These are phyloP conservation scores for Seladonia tumulorum DNA, from an alignment of 2,888 invertebrate species.

Conservation along the genomic window DNA sequence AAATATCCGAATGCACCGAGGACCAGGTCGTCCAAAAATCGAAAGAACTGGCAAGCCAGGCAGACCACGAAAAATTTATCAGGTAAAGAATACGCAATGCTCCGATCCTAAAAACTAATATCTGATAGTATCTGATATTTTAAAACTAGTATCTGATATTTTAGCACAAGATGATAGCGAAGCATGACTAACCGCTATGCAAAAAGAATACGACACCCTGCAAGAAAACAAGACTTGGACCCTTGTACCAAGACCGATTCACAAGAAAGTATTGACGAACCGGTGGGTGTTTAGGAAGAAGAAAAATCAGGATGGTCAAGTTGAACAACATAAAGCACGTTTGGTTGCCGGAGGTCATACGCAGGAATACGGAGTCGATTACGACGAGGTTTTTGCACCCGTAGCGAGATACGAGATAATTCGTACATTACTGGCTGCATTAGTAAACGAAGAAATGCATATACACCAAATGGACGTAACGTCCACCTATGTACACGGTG, in stretches of 20 bases:
- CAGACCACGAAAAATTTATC: too few relatives aligned
- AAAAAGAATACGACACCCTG: too few relatives aligned
- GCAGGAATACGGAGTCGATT: neutral
- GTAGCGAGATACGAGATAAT: neutral
- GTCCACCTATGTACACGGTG: neutral
- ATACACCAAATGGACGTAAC: slow-evolving; percentile 4
- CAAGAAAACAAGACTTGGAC: too few relatives aligned
- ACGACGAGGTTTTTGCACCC: too few relatives aligned
- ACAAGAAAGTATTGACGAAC: neutral
- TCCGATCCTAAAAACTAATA: too few relatives aligned
- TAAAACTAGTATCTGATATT: too few relatives aligned
- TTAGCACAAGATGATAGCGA: neutral
- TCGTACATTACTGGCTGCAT: neutral
- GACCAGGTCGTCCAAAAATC: neutral
- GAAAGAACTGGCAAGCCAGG: neutral
- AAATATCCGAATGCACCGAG: neutral
- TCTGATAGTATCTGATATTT: too few relatives aligned
- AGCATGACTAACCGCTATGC: neutral
- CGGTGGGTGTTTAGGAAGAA: neutral
- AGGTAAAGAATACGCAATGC: too few relatives aligned
- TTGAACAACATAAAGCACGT: neutral
- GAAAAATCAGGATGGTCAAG: neutral
- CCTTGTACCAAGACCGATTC: too few relatives aligned
- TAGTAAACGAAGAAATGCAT: slow-evolving; percentile 7
- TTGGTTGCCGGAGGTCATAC: neutral